A percentile compares a stretch with the other conserved stretches of the same genome.
Conservation (phyloP, 2,797 vertebrate species). For the Pseudotriccus pelzelni region DNA sequence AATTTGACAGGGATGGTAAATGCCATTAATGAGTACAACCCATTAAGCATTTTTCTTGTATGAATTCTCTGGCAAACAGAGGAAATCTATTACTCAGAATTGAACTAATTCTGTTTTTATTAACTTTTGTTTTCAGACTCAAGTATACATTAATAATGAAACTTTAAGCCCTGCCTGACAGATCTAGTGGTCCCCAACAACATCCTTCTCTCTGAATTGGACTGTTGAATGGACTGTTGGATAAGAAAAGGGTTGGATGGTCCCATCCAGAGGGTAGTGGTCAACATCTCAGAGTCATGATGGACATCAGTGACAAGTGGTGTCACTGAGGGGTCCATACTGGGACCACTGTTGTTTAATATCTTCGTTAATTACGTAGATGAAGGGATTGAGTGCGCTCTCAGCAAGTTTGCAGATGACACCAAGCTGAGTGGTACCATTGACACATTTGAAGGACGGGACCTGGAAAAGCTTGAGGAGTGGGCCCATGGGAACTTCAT, state of each 20-base stretch:
- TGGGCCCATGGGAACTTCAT: neutral
- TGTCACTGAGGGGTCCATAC: rapidly evolving
- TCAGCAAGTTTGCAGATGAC: neutral
- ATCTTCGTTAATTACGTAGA: neutral
- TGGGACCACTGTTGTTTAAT: too few relatives aligned
- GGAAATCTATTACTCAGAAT: neutral
- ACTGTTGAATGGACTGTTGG: neutral
- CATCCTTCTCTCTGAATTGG: neutral
- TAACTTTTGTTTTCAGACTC: neutral
- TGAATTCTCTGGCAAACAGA: neutral
- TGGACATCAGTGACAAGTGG: neutral
- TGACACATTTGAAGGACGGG: neutral
- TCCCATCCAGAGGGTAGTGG: neutral
- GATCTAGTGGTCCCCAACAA: neutral
- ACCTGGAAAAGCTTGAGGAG: rapidly evolving
- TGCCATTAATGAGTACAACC: neutral
- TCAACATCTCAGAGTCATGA: neutral
- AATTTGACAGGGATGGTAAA: neutral
- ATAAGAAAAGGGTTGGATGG: neutral
- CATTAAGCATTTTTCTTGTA: neutral
- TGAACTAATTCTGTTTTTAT: neutral
- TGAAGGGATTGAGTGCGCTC: rapidly evolving
- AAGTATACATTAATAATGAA: neutral
- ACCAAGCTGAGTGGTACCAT: neutral
- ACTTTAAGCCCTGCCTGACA: neutral